Evolutionary conservation across 2,113 vertebrate genomes (phyloP).

Genomic region (Hippocampus mohnikei): DNA sequence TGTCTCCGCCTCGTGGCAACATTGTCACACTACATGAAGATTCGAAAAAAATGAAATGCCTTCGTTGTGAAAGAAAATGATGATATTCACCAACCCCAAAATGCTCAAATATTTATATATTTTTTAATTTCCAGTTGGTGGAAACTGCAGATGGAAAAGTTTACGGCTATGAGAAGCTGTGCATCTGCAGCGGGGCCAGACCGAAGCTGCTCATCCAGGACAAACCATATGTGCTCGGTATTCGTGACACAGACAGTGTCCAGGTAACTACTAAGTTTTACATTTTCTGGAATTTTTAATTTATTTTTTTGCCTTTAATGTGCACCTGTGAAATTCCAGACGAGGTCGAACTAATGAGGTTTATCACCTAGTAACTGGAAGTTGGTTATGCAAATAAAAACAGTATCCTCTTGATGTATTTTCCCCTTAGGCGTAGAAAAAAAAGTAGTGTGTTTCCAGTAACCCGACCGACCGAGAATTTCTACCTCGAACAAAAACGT

Average conservation of each 20-base stretch:
- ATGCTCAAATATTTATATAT: neutral
- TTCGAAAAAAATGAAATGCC: neutral
- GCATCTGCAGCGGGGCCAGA: conserved; percentile 86
- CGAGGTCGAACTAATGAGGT: neutral
- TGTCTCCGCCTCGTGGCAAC: conserved; percentile 51
- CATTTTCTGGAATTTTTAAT: neutral
- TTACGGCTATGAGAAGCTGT: conserved; percentile 82
- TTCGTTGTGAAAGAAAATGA: too few species aligned
- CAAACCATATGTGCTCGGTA: conserved; percentile 84
- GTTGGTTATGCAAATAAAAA: neutral
- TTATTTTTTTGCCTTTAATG: neutral
- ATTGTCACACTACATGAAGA: neutral
- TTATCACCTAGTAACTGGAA: neutral
- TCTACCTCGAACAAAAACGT: too few species aligned
- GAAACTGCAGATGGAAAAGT: conserved; percentile 77
- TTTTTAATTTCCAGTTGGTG: conserved; percentile 70
- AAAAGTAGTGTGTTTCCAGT: too few species aligned
- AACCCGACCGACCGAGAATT: too few species aligned
- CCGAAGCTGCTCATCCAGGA: conserved; percentile 82
- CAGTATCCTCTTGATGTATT: neutral
- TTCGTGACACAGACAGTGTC: conserved; percentile 94
- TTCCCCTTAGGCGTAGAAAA: too few species aligned
- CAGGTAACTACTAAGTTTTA: conserved; percentile 69
- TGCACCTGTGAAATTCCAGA: neutral
- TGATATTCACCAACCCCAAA: neutral